Evolutionary conservation across 2,797 vertebrate species (phyloP).

Genomic region (Neopelma chrysocephalum): DNA sequence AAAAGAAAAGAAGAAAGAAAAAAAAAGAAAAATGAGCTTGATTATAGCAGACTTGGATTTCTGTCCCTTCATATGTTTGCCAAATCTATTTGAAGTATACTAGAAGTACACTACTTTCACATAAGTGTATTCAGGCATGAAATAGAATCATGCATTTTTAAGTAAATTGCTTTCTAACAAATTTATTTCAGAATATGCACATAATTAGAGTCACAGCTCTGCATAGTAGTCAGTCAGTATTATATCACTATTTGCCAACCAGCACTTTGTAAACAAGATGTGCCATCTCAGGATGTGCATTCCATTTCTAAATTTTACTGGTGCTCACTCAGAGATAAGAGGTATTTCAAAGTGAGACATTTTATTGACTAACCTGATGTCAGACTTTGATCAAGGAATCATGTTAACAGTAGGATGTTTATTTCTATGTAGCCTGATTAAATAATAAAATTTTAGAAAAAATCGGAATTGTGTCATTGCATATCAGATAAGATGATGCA

Average conservation of each 20-base stretch:
- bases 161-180: slow-evolving; percentile 47
- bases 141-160: slow-evolving; percentile 58
- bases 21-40: background rate
- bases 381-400: background rate
- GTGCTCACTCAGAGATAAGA: background rate
- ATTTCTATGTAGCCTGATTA: background rate
- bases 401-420: background rate
- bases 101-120: slow-evolving; percentile 31
- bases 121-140: slow-evolving; percentile 22
- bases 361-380: background rate
- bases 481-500: slow-evolving; percentile 46
- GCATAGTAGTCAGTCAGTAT: background rate
- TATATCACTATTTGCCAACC: background rate
- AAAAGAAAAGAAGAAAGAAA: background rate
- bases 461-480: slow-evolving; percentile 7
- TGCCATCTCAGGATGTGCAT: background rate
- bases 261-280: slow-evolving; percentile 18
- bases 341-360: background rate
- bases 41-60: background rate
- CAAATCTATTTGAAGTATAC: slow-evolving; percentile 24
- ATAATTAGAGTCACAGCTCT: slow-evolving; percentile 14
- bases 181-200: slow-evolving; percentile 29
- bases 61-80: background rate
- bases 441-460: slow-evolving; percentile 46
- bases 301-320: background rate